Base-by-base conservation (phyloP, 1,140 invertebrate genomes). In the Pararge aegeria region DNA sequence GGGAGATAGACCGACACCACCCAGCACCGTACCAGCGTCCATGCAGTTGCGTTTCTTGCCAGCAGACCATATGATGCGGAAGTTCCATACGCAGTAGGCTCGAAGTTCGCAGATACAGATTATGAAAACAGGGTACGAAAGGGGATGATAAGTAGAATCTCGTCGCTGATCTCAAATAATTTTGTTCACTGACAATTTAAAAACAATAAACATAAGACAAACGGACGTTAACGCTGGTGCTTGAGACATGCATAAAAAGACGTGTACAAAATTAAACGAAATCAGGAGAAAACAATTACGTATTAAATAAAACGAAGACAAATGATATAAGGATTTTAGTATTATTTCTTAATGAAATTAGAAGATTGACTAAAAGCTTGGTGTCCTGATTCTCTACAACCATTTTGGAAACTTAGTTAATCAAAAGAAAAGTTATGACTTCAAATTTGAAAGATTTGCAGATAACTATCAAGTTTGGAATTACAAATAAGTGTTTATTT, bases 91-190 rank as follows among this genome's bases (percentile, higher is more conserved):
- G 71, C 66, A 72, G 73, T 72, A 77, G 68, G 68, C 67, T 64
- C 78, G 75, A 75, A 74, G 75, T 68, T 76, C 69, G 70, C 56
- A 78, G 73, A 71, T 55, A 69, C 38, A 70, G 59, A 58, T 67
- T 70, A 73, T 67, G 65, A 73, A 66, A 70, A 70, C 66, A 74
- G 76, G 75, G 55, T 65, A 69, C 66, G 75, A 79, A 71, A 75
- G 68, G 79, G 74, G 66, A 65, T 75, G 71, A 75, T 75, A 63
- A 70, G 61, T 77, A 86, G 82, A 86, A 80, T 84, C 85, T 89
- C 85, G 85, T 81, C 83, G 72, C 85, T 89, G 85, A 89, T 89
- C 83, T 89, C 86, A 84, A 78, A 75, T 88, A 88, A 88, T 86
- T 87, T 87, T 82, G 83, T 78, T 69, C 52, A 30, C 59, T 24